Evolutionary conservation across 2,113 vertebrate genomes (phyloP).

Genomic region (Apodemus sylvaticus): DNA sequence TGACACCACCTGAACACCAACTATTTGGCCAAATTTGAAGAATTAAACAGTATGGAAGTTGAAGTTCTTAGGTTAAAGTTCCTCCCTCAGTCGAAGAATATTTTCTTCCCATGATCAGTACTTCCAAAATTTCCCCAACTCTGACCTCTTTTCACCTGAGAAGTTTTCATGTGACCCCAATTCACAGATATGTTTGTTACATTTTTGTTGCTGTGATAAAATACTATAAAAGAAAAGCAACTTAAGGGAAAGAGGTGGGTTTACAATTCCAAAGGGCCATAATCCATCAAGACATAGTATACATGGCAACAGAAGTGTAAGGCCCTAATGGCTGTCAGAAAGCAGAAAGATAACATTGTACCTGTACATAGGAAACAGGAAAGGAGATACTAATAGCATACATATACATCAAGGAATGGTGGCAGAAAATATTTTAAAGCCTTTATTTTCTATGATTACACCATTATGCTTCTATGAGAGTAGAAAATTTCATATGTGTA

Average conservation of each 20-base stretch:
- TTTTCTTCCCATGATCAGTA: neutral
- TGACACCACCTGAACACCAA: neutral
- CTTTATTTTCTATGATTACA: neutral
- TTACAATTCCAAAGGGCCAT: neutral
- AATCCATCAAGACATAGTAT: neutral
- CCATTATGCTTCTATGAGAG: neutral
- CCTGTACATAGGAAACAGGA: neutral
- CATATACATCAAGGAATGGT: neutral
- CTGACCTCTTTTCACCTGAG: neutral
- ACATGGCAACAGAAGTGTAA: neutral
- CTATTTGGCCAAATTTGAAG: neutral
- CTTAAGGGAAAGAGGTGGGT: neutral
- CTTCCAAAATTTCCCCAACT: neutral
- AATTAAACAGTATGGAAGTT: neutral
- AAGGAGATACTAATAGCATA: neutral
- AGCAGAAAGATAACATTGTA: neutral
- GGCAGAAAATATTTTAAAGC: neutral
- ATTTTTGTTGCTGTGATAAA: neutral
- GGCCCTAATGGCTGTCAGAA: neutral
- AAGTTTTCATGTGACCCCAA: neutral
- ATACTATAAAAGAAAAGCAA: neutral
- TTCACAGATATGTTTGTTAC: neutral
- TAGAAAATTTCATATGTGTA: neutral
- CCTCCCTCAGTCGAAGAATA: neutral
- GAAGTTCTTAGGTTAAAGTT: neutral